phyloP scores from a whole-genome alignment of 2,888 invertebrate species.

The Plebejus melissa region DNA sequence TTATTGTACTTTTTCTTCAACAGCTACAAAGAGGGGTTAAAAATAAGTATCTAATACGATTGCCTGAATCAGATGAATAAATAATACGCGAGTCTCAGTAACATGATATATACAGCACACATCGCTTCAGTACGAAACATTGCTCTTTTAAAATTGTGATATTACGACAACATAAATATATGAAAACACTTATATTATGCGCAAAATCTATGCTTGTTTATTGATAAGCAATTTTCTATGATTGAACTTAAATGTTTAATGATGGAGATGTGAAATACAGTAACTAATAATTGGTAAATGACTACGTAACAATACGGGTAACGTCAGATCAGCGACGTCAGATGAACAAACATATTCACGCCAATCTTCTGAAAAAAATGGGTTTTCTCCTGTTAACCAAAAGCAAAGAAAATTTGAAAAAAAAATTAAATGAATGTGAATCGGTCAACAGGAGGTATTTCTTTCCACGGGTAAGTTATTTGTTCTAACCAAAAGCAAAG shows the following conservation, averaged over 20 bases:
- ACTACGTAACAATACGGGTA: no score
- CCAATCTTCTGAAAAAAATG: no score
- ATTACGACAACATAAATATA: slow-evolving; percentile 48
- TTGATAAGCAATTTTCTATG: neutral
- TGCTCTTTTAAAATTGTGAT: slow-evolving; percentile 65
- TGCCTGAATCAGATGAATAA: neutral
- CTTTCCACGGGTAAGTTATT: no score
- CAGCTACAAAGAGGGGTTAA: neutral
- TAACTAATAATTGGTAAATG: no score
- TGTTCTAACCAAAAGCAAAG: no score
- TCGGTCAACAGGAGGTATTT: no score
- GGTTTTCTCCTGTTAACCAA: no score
- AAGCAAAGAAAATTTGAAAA: no score
- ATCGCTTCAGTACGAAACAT: slow-evolving; percentile 57
- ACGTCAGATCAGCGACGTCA: no score
- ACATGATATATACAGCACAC: slow-evolving; percentile 38
- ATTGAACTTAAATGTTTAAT: neutral
- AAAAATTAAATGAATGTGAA: no score
- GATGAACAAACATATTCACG: no score
- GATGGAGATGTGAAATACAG: no score
- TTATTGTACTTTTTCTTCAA: neutral
- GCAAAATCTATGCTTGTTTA: neutral
- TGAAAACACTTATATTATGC: neutral
- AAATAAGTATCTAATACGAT: neutral
- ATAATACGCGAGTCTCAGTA: slow-evolving; percentile 37